Evolutionary conservation across 1,140 invertebrate species (phyloP).

Genomic region (Drosophila punjabiensis): DNA sequence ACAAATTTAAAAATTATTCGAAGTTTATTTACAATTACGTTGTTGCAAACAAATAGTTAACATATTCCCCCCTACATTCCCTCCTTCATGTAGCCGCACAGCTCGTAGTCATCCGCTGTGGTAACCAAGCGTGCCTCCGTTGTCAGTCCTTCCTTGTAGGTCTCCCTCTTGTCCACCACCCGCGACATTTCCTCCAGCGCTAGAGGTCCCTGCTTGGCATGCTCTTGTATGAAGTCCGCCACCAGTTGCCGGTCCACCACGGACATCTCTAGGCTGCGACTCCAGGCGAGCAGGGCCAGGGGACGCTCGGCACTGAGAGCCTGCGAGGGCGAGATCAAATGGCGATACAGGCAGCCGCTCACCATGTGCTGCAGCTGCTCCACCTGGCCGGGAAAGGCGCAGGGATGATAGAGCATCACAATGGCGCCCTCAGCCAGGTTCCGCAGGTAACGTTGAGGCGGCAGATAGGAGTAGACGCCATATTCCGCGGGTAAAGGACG

Average conservation of each 20-base stretch:
- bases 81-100: constrained; percentile 86
- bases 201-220: constrained; percentile 89
- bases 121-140: constrained; percentile 87
- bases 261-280: constrained; percentile 90
- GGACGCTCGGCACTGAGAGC: constrained; percentile 88
- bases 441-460: constrained; percentile 93
- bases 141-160: constrained; percentile 87
- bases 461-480: constrained; percentile 93
- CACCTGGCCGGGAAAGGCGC: constrained; percentile 90
- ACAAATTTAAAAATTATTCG: constrained; percentile 20
- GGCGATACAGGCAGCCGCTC: constrained; percentile 90
- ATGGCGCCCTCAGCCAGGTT: constrained; percentile 94
- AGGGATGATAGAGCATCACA: constrained; percentile 95
- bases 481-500: constrained; percentile 93
- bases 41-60: constrained; percentile 29
- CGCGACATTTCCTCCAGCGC: constrained; percentile 70
- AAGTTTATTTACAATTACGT: constrained; percentile 30
- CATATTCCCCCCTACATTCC: constrained; percentile 49
- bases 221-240: constrained; percentile 88
- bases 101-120: constrained; percentile 85
- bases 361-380: constrained; percentile 88
- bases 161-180: constrained; percentile 89
- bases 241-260: constrained; percentile 88
- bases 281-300: constrained; percentile 92
- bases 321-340: constrained; percentile 92